Conservation (phyloP, 2,113 vertebrate species). For the Vidua macroura region DNA sequence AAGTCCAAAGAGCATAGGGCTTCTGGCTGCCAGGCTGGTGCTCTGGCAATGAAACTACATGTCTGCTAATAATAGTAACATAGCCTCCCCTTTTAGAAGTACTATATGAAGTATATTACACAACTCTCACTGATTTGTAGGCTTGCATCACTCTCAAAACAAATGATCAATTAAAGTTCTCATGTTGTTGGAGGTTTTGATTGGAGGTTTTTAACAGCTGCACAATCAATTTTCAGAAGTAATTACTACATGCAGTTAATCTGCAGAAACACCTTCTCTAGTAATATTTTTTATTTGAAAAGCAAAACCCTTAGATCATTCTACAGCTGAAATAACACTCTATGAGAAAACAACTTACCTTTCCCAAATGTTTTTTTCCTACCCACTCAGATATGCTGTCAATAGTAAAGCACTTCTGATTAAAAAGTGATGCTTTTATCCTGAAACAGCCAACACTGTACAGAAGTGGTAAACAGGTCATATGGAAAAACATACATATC, state of each 20-base stretch:
- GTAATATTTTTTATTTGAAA: background rate
- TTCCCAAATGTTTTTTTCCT: background rate
- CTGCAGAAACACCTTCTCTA: background rate
- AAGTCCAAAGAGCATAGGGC: background rate
- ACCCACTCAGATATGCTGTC: background rate
- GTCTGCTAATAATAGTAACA: slow-evolving; percentile 40
- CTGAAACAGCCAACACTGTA: background rate
- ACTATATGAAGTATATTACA: slow-evolving; percentile 7
- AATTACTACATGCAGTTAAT: background rate
- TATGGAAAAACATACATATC: background rate
- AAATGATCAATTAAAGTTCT: slow-evolving; percentile 42
- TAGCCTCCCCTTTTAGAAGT: slow-evolving; percentile 23
- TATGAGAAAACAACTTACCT: background rate
- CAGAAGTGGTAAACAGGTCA: background rate
- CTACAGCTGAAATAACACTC: background rate
- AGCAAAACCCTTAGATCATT: background rate
- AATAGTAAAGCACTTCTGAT: background rate
- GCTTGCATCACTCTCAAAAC: slow-evolving; percentile 36
- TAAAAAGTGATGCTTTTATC: background rate
- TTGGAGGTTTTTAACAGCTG: background rate
- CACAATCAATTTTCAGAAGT: background rate
- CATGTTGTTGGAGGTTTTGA: background rate
- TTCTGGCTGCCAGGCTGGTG: slow-evolving; percentile 12
- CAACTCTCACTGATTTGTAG: slow-evolving; percentile 12
- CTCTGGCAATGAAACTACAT: background rate